These are phyloP conservation scores for Clytia hemisphaerica DNA, from an alignment of 30 jellyfish, hydroid and myxozoan genomes.

Conservation along the genomic window DNA sequence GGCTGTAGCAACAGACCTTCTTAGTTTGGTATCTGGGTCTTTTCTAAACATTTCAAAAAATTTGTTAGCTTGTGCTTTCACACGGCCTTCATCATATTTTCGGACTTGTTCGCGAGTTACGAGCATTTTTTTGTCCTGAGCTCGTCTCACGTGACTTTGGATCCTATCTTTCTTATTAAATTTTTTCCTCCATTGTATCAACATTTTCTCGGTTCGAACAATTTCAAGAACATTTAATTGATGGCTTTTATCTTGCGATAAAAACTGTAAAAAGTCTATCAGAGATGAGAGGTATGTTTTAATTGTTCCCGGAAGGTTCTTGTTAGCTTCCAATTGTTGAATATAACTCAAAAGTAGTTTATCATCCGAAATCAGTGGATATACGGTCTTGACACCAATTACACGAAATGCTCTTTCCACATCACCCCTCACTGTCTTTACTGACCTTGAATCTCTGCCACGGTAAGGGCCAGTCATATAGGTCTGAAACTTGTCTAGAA, in stretches of 20 bases:
- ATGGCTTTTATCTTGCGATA: background rate
- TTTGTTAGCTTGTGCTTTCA: background rate
- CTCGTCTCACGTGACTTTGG: background rate
- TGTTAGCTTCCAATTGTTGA: too few relatives aligned
- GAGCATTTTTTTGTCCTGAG: background rate
- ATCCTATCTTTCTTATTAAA: background rate
- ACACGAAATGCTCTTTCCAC: too few relatives aligned
- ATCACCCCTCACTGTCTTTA: too few relatives aligned
- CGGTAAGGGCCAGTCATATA: too few relatives aligned
- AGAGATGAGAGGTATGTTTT: constrained; percentile 9
- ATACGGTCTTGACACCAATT: too few relatives aligned
- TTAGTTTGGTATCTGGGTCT: background rate
- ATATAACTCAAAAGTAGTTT: too few relatives aligned
- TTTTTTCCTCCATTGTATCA: constrained; percentile 11
- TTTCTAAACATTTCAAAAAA: background rate
- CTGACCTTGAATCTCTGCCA: too few relatives aligned
- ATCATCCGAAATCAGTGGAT: too few relatives aligned
- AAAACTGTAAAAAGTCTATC: background rate
- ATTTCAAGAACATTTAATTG: background rate
- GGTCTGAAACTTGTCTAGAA: too few relatives aligned
- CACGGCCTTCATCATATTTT: background rate
- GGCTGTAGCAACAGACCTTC: background rate
- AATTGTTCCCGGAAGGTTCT: constrained; percentile 4
- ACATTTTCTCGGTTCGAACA: background rate
- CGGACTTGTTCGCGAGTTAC: background rate